Conservation (phyloP, 2,113 vertebrate genomes). For the Steatornis caripensis region DNA sequence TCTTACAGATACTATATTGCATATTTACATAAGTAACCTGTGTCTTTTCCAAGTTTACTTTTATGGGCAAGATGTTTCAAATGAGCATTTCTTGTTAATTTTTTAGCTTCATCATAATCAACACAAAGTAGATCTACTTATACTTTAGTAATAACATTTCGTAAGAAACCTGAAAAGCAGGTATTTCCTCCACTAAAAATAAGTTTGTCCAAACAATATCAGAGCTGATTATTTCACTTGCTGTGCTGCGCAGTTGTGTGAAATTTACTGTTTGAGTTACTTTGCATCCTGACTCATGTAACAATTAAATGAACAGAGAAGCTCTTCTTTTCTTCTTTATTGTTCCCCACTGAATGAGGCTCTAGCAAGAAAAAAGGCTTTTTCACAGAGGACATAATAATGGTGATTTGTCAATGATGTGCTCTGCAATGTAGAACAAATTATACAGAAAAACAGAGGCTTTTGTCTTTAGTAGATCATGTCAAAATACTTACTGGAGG, state of each 20-base stretch:
- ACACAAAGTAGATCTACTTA: background rate
- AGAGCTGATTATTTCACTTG: background rate
- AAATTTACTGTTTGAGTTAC: background rate
- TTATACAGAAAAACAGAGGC: background rate
- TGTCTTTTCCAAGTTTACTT: background rate
- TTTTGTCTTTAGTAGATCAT: background rate
- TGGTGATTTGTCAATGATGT: background rate
- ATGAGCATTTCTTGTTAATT: background rate
- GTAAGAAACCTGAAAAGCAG: background rate
- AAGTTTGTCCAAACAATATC: background rate
- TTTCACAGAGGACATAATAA: background rate
- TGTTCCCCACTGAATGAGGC: background rate
- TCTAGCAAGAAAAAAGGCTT: background rate
- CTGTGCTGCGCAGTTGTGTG: background rate
- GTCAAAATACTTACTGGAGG: constrained; percentile 25
- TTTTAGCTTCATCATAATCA: background rate
- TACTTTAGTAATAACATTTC: background rate
- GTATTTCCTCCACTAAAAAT: background rate
- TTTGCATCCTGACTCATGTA: background rate
- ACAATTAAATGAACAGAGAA: background rate
- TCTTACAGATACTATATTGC: background rate
- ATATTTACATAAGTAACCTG: background rate
- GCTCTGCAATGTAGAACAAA: background rate
- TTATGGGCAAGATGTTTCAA: background rate
- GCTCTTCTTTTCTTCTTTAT: background rate